phyloP scores from a whole-genome alignment of 1,140 invertebrate species.

The Camponotus floridanus region DNA sequence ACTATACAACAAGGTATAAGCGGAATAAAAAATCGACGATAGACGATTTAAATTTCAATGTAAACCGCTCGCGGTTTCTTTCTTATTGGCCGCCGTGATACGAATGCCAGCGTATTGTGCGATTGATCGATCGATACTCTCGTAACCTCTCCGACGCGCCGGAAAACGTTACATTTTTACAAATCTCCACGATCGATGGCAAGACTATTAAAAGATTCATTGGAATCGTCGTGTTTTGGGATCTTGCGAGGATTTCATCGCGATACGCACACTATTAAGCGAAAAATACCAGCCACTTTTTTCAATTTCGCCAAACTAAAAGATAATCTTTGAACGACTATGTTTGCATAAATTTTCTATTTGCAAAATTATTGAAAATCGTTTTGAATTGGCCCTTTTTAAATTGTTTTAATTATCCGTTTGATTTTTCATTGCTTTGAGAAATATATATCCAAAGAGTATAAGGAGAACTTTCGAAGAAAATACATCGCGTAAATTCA shows the following conservation, averaged over 20 bases:
- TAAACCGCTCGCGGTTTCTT: slow-evolving; percentile 9
- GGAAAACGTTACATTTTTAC: slow-evolving; percentile 31
- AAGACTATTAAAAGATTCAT: slow-evolving; percentile 29
- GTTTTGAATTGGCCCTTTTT: neutral
- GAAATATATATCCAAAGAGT: neutral
- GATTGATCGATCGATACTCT: slow-evolving; percentile 20
- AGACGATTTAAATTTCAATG: slow-evolving; percentile 41
- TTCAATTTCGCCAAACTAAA: neutral
- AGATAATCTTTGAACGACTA: neutral
- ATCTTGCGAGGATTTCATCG: neutral
- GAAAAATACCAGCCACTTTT: neutral
- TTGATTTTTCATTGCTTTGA: neutral
- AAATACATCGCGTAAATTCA: neutral
- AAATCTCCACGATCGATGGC: neutral
- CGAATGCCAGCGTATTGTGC: slow-evolving; percentile 6
- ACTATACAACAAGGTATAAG: neutral
- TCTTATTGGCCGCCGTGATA: slow-evolving; percentile 23
- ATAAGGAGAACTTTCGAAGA: neutral
- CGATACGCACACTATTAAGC: neutral
- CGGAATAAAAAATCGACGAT: slow-evolving; percentile 10
- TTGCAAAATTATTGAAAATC: neutral
- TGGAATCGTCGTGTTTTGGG: neutral
- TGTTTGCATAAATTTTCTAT: neutral
- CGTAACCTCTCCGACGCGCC: neutral
- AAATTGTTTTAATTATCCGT: neutral